Base-by-base conservation (phyloP, 1,140 invertebrate species). In the Fopius arisanus region DNA sequence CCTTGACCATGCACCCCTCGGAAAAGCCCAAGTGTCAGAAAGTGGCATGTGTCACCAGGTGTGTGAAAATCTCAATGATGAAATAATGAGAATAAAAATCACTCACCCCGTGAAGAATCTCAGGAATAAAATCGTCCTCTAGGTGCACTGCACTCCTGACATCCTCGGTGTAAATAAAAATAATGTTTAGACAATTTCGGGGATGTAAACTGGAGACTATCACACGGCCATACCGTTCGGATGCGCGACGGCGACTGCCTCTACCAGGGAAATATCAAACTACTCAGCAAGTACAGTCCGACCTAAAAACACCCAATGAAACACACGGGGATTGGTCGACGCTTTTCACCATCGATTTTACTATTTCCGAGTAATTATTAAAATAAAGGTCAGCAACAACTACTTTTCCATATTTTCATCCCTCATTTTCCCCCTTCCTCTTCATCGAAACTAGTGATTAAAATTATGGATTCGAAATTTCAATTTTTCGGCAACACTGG, bases 231-330 rank as follows among this genome's bases (percentile, higher is more conserved):
- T 84, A 82, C 79, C 78, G 77, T 79, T 70, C 79, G 79, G 78
- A 74, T 80, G 80, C 76, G 78, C 81, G 77, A 81, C 72, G 73
- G 74, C 67, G 74, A 82, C 81, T 83, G 81, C 84, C 84, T 83
- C 83, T 84, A 76, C 71, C 78, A 77, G 77, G 73, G 73, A 73
- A 78, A 75, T 26, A 21, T 33, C 21, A 80, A 82, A 84, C 82
- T 84, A 84, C 51, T 19, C 31, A n/a, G 10, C 23, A 12, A 31
- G 79, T 82, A 83, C 81, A 80, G 69, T 67, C 77, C 21, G 6
- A n/a, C 33, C n/a, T 73, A 79, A 78, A 82, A 83, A 75, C 81
- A 19, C 10, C n/a, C n/a, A n/a, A n/a, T n/a, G n/a, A 14, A 37
- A 33, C 33, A 10, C 28, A 5, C 40, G n/a, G 66, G 65, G 66